Evolutionary conservation across 1,140 invertebrate species (phyloP).

Genomic region (Procambarus clarkii): DNA sequence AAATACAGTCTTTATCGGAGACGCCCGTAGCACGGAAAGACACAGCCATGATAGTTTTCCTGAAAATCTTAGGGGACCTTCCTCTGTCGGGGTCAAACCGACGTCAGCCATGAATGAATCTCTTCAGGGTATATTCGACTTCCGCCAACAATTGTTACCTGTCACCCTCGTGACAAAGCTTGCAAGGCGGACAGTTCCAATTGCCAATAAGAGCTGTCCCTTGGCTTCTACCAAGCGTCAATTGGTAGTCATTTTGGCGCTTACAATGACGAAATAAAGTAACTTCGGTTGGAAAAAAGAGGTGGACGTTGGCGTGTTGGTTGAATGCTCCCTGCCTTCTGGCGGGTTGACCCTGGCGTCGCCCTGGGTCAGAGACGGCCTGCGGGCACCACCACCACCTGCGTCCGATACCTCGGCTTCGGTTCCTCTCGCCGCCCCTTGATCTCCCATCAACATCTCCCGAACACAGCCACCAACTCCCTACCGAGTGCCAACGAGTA

Average conservation of each 20-base stretch:
- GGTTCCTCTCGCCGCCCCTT: neutral
- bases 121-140: constrained; percentile 33
- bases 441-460: too few relatives aligned
- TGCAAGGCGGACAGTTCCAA: too few relatives aligned
- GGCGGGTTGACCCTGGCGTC: constrained; percentile 58
- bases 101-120: constrained; percentile 59
- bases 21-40: neutral
- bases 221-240: too few relatives aligned
- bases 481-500: too few relatives aligned
- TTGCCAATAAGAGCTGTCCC: too few relatives aligned
- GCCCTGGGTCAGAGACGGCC: constrained; percentile 44
- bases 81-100: constrained; percentile 29
- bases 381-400: constrained; percentile 27
- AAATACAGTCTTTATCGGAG: neutral
- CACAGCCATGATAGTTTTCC: neutral
- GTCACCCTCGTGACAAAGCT: neutral
- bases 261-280: too few relatives aligned
- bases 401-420: constrained; percentile 19
- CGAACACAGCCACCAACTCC: too few relatives aligned
- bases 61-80: neutral
- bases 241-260: too few relatives aligned
- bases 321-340: constrained; percentile 41
- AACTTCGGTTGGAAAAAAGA: too few relatives aligned
- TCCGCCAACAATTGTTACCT: neutral
- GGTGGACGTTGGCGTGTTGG: neutral